Evolutionary conservation across 2,113 vertebrate genomes (phyloP), one percentile per base, ranked within the genome.

Genomic region (Siniperca chuatsi): DNA sequence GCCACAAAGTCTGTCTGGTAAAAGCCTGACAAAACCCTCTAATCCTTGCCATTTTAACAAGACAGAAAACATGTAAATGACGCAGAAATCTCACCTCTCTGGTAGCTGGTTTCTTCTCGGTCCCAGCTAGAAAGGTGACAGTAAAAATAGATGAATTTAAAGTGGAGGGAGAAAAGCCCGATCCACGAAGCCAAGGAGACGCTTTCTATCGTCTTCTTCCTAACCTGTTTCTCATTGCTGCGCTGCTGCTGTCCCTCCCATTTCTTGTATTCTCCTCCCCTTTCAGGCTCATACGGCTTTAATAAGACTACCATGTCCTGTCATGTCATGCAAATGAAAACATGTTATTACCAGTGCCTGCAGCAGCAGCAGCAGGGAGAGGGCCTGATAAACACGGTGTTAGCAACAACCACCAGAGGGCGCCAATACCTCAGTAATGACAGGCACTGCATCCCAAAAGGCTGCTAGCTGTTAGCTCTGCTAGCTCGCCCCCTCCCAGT

Each of bases 321-420:
- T 7, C 8, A 21, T 12, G 23, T 13, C 25, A 3, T 50, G 40
- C 4, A 64, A 20, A 9, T 25, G 12, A 1, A 2, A 64, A 13
- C 64, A 76, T 33, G 18, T 37, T 54, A 0, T 75, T 68, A 79
- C 61, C 57, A 29, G 20, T 0, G 4, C 8, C 0, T 7, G 42
- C 52, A 71, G 58, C 37, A 46, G 58, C 37, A 46, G 48, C 20
- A 20, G 48, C 0, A 52, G 52, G 52, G 20, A 7, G 20, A 54
- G 50, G 50, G 16, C 3, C 35, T 75, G 23, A 1, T 12, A 15
- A 40, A 75, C 21, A 2, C 35, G 2, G 29, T 2, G 1, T 4
- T 2, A 12, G 21, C 1, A 16, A 2, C 57, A 25, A 13, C 82
- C 92, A 75, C 58, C 15, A 87, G 91, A 42, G 62, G 83, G 64